Evolutionary conservation across 2,113 vertebrate genomes (phyloP).

Genomic region (Oplegnathus fasciatus): DNA sequence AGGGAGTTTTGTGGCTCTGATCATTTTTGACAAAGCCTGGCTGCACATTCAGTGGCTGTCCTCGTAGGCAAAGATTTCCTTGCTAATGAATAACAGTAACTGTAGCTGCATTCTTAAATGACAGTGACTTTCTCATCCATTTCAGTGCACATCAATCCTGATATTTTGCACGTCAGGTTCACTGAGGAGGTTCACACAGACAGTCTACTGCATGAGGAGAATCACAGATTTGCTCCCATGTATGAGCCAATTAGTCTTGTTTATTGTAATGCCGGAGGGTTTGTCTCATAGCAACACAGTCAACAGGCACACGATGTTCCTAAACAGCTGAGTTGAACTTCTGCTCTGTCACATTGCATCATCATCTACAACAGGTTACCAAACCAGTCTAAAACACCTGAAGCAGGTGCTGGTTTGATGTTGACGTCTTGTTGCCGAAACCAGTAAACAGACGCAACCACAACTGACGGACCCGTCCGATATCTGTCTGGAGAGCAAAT

Average conservation of each 20-base stretch:
- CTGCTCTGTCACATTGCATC: neutral
- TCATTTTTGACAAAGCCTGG: neutral
- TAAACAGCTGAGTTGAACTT: neutral
- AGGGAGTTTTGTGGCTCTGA: neutral
- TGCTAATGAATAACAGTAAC: neutral
- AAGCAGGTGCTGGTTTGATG: slow-evolving; percentile 16
- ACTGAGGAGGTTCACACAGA: neutral
- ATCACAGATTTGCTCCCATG: neutral
- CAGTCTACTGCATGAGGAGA: neutral
- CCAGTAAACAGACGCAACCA: neutral
- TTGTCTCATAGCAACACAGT: slow-evolving; percentile 17
- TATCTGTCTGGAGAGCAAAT: neutral
- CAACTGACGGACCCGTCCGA: neutral
- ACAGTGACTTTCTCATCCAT: no score
- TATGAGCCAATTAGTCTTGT: neutral
- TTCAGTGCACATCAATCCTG: neutral
- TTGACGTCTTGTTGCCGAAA: neutral
- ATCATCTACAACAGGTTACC: neutral
- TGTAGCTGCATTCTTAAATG: neutral
- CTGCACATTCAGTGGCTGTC: neutral
- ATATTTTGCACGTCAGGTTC: neutral
- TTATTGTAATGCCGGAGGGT: neutral
- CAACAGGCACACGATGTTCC: neutral
- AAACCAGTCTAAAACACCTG: neutral
- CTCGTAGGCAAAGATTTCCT: neutral